Base-by-base conservation (phyloP, 2,797 vertebrate species). In the Hyperoplus lanceolatus region DNA sequence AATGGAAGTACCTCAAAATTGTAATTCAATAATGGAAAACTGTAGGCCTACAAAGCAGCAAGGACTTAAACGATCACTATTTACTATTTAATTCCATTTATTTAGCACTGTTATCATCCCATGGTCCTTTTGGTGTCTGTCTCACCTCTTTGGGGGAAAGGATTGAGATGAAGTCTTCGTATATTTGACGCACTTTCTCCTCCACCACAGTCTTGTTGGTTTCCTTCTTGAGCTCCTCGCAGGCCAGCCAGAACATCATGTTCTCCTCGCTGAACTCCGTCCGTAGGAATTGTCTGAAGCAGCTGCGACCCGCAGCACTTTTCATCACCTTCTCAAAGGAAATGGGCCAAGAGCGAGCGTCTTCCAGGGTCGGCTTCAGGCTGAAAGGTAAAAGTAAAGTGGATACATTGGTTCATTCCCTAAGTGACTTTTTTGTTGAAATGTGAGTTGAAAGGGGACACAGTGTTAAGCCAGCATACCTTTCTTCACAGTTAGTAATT, bases 191-290 rank as follows among this genome's bases (percentile, higher is more conserved):
- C 63, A 98, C 98, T 89, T 97, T 99, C 92, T 99, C 97, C 90
- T 98, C 97, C 80, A 99, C 96, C 60, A 95, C 90, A 2, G 89
- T 96, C 92, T 96, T 96, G 91, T 97, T 98, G 67, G 95, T 96
- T 95, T 99, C 97, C 90, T 97, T 97, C 73, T 98, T 99, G 60
- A 99, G 95, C 61, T 98, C 98, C 85, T 99, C 98, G 38, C 98
- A 99, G 64, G 96, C 96, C 89, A 99, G 95, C 98, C 98, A 99
- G 95, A 99, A 99, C 87, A 98, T 96, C 95, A 99, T 97, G 91
- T 99, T 99, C 87, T 99, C 98, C 88, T 99, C 98, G 0, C 98
- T 99, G 95, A 98, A 99, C 92, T 99, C 98, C 0, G 97, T 97
- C 79, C 97, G 94, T 43, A 99, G 96, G 88, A 98, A 99, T 83